A percentile compares a stretch with the other conserved stretches of the same genome.
Conservation (phyloP, 2,888 invertebrate species). For the Lepidochrysops patricia region DNA sequence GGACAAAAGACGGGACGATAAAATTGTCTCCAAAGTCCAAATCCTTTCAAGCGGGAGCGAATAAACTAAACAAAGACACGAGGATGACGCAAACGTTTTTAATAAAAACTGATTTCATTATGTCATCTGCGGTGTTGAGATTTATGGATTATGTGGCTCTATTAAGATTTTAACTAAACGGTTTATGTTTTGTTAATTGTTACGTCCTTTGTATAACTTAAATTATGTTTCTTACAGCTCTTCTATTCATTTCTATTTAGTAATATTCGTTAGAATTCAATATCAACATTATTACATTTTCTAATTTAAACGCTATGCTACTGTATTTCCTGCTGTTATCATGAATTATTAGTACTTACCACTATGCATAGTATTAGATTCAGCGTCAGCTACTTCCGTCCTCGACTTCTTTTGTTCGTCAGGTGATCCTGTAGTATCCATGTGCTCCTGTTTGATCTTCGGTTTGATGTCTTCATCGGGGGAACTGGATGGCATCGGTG, state of each 20-base stretch:
- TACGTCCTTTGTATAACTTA: background rate
- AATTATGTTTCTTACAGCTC: too few relatives aligned
- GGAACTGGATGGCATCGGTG: conserved; percentile 69
- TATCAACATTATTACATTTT: background rate
- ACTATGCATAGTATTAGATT: conserved; percentile 92
- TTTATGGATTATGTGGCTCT: background rate
- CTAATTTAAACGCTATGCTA: background rate
- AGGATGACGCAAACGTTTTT: conserved; percentile 27
- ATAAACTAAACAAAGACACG: conserved; percentile 55
- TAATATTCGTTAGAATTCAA: background rate
- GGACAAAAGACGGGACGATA: conserved; percentile 59
- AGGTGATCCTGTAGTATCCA: conserved; percentile 78
- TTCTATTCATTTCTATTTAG: background rate
- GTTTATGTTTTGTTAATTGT: background rate
- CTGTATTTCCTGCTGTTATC: background rate
- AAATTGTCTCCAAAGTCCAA: conserved; percentile 53
- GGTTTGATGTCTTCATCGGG: conserved; percentile 69
- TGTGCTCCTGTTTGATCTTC: conserved; percentile 79
- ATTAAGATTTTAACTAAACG: background rate
- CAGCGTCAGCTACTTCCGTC: conserved; percentile 89
- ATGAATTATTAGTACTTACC: conserved; percentile 75
- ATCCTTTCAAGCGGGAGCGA: conserved; percentile 52
- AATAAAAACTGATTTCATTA: conserved; percentile 22
- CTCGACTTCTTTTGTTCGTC: conserved; percentile 83
- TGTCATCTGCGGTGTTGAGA: conserved; percentile 5